phyloP scores from a whole-genome alignment of 2,797 vertebrate species.

The Chrysocyon brachyurus region DNA sequence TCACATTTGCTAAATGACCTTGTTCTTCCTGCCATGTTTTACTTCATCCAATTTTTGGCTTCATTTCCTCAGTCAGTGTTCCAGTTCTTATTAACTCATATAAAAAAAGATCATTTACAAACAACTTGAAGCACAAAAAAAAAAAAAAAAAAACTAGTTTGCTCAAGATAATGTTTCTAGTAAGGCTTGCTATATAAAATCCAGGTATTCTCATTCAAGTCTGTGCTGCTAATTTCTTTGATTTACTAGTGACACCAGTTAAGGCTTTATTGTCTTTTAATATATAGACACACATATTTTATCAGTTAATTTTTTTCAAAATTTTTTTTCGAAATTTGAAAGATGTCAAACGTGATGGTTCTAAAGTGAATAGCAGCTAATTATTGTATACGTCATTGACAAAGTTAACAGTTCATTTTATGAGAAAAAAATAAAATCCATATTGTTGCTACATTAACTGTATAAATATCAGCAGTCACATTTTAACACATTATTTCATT shows the following conservation, averaged over 20 bases:
- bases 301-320: not conserved
- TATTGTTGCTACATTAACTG: not conserved
- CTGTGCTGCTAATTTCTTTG: not conserved
- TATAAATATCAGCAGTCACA: not conserved
- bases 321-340: not conserved
- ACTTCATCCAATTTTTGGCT: not conserved
- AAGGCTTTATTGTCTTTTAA: not conserved
- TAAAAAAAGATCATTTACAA: not conserved
- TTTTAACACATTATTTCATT: not conserved
- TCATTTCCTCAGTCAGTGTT: not conserved
- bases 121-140: not conserved
- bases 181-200: not conserved
- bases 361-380: not conserved
- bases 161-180: not conserved
- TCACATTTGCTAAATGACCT: not conserved
- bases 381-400: not conserved
- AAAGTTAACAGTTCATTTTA: not conserved
- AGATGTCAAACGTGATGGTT: not conserved
- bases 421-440: not conserved
- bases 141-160: not conserved
- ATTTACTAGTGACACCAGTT: not conserved
- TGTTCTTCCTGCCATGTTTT: not conserved
- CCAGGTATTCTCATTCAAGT: not conserved
- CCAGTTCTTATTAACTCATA: not conserved
- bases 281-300: not conserved